Evolutionary conservation across 2,113 vertebrate species (phyloP), one percentile per base, ranked within the genome.

Genomic region (Pterocles orientalis): DNA sequence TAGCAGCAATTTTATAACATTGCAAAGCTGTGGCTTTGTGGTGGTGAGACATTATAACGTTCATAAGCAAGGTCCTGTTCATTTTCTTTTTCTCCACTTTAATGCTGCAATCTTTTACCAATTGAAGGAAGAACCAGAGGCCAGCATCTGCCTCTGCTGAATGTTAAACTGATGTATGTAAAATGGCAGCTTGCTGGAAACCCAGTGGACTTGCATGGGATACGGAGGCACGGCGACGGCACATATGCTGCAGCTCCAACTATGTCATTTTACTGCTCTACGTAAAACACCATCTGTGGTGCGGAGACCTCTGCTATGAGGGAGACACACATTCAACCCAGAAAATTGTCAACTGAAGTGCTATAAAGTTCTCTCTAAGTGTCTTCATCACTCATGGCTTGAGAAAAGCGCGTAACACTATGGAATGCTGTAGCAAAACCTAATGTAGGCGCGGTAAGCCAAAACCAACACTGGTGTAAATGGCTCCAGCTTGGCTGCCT

Each of bases 201-300:
- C 91, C 88, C 87, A 68, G 68, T 28, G 34, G 92, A 86, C 80
- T 81, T 88, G 47, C 70, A 69, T 68, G 80, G 81, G 95, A 61
- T 86, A 65, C 33, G 14, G 83, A 95, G 92, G 53, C 96, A 76
- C 39, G 60, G 95, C 86, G 89, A 94, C 98, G 83, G 69, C 94
- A 96, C 97, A 94, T 95, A 97, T 94, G 96, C 84, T 82, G 80
- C 79, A 47, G 47, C 72, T 95, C 89, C 58, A 87, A 94, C 77
- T 69, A 70, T 41, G 51, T 61, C 53, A 41, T 96, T 98, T 97
- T 86, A 95, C 83, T 31, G 45, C 85, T 92, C 34, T 57, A 77
- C 81, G 87, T 96, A 97, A 97, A 97, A 94, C 58, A 75, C 96
- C 97, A 95, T 98, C 96, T 98, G 97, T 83, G 84, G 75, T 65